These are phyloP conservation scores for Otolemur garnettii DNA, from an alignment of 2,113 vertebrate species.

Conservation along the genomic window DNA sequence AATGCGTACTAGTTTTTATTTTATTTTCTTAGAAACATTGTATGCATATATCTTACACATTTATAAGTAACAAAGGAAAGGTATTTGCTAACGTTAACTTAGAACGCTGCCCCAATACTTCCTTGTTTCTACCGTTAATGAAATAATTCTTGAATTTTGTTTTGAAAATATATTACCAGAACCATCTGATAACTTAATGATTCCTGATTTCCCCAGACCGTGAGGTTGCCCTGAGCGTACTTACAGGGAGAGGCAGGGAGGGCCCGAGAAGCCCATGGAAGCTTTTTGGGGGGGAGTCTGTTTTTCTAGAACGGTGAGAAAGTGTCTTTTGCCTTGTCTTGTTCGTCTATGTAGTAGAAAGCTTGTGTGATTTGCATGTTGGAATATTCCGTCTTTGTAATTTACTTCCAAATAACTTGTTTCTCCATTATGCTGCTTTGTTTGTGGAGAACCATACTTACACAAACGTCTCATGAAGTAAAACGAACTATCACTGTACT, in stretches of 20 bases:
- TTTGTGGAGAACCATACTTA: slow-evolving; percentile 72
- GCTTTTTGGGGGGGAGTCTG: neutral
- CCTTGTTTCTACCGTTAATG: neutral
- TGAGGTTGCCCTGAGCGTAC: neutral
- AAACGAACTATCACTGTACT: slow-evolving; percentile 66
- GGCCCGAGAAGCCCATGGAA: no score
- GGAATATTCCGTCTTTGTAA: slow-evolving; percentile 61
- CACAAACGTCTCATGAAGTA: slow-evolving; percentile 69
- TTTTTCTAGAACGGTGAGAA: neutral
- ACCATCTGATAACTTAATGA: neutral
- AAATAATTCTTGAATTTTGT: slow-evolving; percentile 8
- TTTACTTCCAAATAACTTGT: slow-evolving; percentile 70
- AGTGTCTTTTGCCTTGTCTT: neutral
- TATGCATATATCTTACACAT: slow-evolving; percentile 5
- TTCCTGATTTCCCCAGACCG: neutral
- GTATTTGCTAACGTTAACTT: neutral
- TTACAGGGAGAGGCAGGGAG: neutral
- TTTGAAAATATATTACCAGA: neutral
- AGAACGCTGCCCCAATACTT: neutral
- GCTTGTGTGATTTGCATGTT: slow-evolving; percentile 56
- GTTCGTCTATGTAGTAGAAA: slow-evolving; percentile 39
- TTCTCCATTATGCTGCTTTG: slow-evolving; percentile 68
- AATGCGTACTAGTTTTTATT: neutral
- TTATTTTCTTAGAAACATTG: neutral
- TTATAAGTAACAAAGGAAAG: neutral